phyloP scores from a whole-genome alignment of 2,888 invertebrate genomes.

The Sesia apiformis region DNA sequence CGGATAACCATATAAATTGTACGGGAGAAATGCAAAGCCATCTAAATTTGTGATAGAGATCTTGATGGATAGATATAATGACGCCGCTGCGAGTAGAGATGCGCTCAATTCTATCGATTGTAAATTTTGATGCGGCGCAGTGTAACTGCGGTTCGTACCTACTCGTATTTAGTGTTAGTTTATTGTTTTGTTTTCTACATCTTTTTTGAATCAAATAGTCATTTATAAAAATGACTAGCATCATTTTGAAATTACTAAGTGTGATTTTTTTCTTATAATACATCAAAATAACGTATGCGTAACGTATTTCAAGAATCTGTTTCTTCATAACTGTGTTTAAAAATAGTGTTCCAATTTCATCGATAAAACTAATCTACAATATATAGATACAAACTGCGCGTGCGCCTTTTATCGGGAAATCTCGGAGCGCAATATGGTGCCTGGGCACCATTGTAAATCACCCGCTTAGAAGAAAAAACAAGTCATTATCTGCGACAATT shows the following conservation, averaged over 20 bases:
- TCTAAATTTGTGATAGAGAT: slow-evolving; percentile 48
- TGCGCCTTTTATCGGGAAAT: slow-evolving; percentile 31
- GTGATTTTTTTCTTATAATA: no score
- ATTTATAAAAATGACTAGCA: no score
- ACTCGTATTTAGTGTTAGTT: no score
- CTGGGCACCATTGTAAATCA: slow-evolving; percentile 41
- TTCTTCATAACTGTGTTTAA: no score
- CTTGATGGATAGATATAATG: slow-evolving; percentile 51
- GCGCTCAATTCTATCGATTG: slow-evolving; percentile 9
- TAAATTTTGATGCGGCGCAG: no score
- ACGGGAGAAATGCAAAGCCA: slow-evolving; percentile 37
- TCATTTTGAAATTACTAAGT: no score
- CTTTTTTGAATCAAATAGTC: no score
- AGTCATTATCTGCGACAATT: slow-evolving; percentile 16
- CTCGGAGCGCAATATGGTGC: slow-evolving; percentile 41
- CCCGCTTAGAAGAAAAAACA: slow-evolving; percentile 29
- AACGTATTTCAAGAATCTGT: no score
- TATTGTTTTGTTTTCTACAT: no score
- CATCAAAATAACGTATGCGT: no score
- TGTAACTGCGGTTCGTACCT: no score
- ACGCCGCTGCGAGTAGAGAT: slow-evolving; percentile 23
- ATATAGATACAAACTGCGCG: slow-evolving; percentile 17
- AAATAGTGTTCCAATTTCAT: slow-evolving; percentile 5
- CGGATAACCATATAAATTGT: slow-evolving; percentile 41
- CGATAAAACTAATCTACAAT: slow-evolving; percentile 13